These are phyloP conservation scores for Tapera naevia DNA, from an alignment of 2,797 vertebrate genomes.

Conservation along the genomic window DNA sequence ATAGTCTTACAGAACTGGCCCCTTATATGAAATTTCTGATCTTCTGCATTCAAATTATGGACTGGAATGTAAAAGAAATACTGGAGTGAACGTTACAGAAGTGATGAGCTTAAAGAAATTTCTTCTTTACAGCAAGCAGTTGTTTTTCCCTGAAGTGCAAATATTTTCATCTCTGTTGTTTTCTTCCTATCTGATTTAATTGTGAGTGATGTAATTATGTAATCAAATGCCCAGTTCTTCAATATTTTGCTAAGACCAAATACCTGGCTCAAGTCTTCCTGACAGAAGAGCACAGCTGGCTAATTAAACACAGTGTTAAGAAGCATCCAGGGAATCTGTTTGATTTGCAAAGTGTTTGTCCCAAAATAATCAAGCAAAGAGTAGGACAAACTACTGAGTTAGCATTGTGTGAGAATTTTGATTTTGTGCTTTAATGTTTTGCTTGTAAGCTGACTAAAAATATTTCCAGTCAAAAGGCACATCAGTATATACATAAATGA, in stretches of 20 bases:
- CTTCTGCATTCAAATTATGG: not conserved
- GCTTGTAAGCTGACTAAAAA: not conserved
- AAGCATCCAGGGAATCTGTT: not conserved
- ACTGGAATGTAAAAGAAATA: not conserved
- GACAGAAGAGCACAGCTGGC: not conserved
- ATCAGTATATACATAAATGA: not conserved
- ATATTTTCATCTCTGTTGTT: not conserved
- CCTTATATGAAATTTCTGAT: not conserved
- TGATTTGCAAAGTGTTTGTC: not conserved
- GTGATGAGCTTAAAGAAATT: not conserved
- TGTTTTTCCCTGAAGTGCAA: not conserved
- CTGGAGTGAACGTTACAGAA: not conserved
- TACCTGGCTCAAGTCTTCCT: not conserved
- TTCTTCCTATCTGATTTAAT: not conserved
- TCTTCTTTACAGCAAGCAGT: not conserved
- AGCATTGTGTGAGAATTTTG: not conserved
- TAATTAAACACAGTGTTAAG: not conserved
- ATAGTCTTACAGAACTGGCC: not conserved
- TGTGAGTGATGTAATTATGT: not conserved
- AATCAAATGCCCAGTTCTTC: not conserved
- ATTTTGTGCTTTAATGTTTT: not conserved
- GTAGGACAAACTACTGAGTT: not conserved
- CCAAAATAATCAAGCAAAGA: not conserved
- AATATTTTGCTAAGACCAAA: not conserved
- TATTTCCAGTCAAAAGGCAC: not conserved